Conservation (phyloP, 92 coral and sea anemone species). For the Epizoanthus fatuus region DNA sequence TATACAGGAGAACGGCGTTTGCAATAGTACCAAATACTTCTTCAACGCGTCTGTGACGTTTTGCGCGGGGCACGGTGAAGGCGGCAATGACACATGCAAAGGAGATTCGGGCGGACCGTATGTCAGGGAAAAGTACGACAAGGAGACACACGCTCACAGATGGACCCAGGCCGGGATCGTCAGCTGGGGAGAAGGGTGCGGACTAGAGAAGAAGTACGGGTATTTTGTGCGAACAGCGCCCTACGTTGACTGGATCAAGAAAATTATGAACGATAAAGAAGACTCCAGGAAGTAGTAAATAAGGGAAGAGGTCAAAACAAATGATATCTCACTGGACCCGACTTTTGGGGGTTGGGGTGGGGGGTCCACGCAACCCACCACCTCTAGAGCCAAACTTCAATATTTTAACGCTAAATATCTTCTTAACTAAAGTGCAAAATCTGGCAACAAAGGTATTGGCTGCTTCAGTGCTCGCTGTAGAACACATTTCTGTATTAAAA, state of each 20-base stretch:
- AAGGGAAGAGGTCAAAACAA: too few relatives aligned
- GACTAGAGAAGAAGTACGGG: constrained; percentile 57
- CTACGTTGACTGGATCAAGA: constrained; percentile 84
- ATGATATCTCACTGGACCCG: too few relatives aligned
- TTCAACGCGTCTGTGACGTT: constrained; percentile 61
- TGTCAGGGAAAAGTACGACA: constrained; percentile 35
- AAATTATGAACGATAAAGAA: constrained; percentile 49
- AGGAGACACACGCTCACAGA: constrained; percentile 1
- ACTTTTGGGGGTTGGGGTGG: too few relatives aligned
- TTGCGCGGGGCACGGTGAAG: constrained; percentile 79
- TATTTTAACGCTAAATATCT: too few relatives aligned
- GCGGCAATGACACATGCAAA: constrained; percentile 57
- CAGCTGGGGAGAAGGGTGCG: constrained; percentile 96
- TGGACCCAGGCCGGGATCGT: constrained; percentile 86
- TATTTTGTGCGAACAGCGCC: constrained; percentile 77
- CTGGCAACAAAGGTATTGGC: too few relatives aligned
- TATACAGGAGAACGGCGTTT: constrained; percentile 52
- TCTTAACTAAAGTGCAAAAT: too few relatives aligned
- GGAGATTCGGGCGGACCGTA: constrained; percentile 87
- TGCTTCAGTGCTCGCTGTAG: too few relatives aligned
- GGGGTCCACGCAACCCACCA: too few relatives aligned
- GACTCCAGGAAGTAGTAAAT: not conserved
- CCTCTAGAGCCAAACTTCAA: too few relatives aligned
- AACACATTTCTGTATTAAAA: too few relatives aligned
- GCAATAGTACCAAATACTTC: constrained; percentile 16